Evolutionary conservation across 1,140 invertebrate species (phyloP), one percentile per base, ranked within the genome.

Genomic region (Tetramorium simillimum): DNA sequence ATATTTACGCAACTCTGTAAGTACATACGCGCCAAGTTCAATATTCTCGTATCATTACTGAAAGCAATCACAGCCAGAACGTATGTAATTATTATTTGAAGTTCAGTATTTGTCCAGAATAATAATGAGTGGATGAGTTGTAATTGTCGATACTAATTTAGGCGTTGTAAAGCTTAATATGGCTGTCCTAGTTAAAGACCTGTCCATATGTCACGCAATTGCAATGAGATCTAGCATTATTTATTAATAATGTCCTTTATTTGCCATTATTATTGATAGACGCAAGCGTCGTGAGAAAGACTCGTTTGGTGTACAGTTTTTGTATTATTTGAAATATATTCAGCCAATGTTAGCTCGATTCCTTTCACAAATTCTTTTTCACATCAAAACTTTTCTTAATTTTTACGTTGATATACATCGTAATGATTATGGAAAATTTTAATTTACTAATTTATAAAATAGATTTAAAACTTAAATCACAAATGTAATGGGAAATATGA

Each of bases 211-310:
- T 78, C 43, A 78, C 18, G 60, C 14, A 37, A 67, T 51, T 37
- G 6, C n/a, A 51, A 18, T 67, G 33, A 16, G 28, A 67, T 14
- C 33, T 9, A 16, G 9, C 14, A 37, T 53, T 67, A 67, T 14
- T 40, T 24, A 76, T 67, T 33, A 33, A 33, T 33, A 33, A 21
- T 51, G 18, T 24, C 67, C 67, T 80, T 67, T 67, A 78, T 65
- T 80, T 80, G 24, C 24, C 7, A 21, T 49, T 7, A 67, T 80
- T 40, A 80, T 51, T 67, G 3, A 63, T 65, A 49, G 16, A 51
- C 14, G 43, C 7, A 14, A 37, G 28, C 10, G 51, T 78, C 3
- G 12, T 46, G 18, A 58, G 5, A 51, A 37, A 67, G 18, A 67
- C 14, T 37, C 37, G 21, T 78, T 77, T 12, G 18, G 28, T 21